A percentile compares a stretch with the other conserved stretches of the same genome.
Conservation (phyloP, 2,113 vertebrate species). For the Oxyura jamaicensis region DNA sequence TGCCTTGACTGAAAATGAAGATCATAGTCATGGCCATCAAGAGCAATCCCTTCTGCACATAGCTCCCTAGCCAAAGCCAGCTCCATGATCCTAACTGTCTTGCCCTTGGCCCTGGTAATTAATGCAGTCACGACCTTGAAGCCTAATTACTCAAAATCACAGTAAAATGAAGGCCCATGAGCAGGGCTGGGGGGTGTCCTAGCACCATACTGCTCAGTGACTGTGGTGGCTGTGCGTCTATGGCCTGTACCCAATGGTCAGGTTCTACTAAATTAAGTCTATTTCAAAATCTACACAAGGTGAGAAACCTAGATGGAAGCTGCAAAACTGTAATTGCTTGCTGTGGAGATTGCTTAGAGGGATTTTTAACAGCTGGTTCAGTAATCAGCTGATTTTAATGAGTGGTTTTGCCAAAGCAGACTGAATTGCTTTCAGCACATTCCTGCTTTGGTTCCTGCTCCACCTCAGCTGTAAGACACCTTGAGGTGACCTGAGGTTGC, state of each 20-base stretch:
- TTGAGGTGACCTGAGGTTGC: neutral
- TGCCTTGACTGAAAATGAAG: neutral
- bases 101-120: neutral
- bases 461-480: neutral
- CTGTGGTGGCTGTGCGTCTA: neutral
- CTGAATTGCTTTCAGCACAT: constrained; percentile 16
- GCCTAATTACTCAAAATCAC: neutral
- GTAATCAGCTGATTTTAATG: constrained; percentile 23
- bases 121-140: neutral
- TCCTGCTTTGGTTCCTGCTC: neutral
- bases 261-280: neutral
- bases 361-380: neutral
- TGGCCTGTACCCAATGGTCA: neutral
- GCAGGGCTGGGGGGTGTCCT: accelerated
- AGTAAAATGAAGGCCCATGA: neutral
- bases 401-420: neutral
- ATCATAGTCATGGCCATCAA: neutral
- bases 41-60: neutral
- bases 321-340: neutral
- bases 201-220: neutral
- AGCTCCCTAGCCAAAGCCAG: neutral
- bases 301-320: constrained; percentile 4
- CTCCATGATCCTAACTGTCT: neutral
- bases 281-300: neutral
- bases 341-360: neutral